A percentile compares a stretch with the other conserved stretches of the same genome.
Conservation (phyloP, 2,113 vertebrate species). For the Neotoma lepida region DNA sequence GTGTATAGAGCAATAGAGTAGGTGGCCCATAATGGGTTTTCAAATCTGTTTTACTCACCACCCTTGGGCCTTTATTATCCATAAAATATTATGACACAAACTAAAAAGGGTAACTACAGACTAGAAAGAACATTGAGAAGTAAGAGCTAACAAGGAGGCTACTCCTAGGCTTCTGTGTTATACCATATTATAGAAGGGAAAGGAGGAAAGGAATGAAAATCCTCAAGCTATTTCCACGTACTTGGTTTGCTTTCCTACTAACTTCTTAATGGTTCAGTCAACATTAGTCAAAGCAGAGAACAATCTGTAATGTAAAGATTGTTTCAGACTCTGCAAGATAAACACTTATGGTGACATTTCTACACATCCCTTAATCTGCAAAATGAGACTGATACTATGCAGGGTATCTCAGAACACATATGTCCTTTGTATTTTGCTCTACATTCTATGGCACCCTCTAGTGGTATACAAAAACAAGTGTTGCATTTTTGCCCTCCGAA, state of each 20-base stretch:
- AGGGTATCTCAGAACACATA: conserved; percentile 1
- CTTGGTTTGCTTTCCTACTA: conserved; percentile 35
- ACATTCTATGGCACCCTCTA: conserved; percentile 70
- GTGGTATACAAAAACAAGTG: conserved; percentile 55
- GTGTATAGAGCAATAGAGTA: not conserved
- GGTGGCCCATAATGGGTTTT: conserved; percentile 19
- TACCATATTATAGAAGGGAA: conserved; percentile 32
- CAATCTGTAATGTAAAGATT: not conserved
- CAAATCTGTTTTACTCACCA: conserved; percentile 15
- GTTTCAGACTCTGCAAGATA: conserved; percentile 45
- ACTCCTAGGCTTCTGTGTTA: conserved; percentile 3
- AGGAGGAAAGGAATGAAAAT: conserved; percentile 35
- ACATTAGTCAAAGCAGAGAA: conserved; percentile 43
- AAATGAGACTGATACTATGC: not conserved
- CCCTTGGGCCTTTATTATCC: not conserved
- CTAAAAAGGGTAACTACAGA: conserved; percentile 23
- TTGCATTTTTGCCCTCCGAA: conserved; percentile 7
- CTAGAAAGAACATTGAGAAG: not conserved
- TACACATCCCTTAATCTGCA: conserved; percentile 54
- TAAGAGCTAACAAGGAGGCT: conserved; percentile 25
- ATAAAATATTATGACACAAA: conserved; percentile 33
- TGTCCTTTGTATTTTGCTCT: conserved; percentile 28
- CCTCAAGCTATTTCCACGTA: conserved; percentile 34
- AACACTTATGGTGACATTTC: not conserved
- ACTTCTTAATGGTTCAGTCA: conserved; percentile 24